phyloP scores from a whole-genome alignment of 2,888 invertebrate species.

The Standfussiana lucernea region DNA sequence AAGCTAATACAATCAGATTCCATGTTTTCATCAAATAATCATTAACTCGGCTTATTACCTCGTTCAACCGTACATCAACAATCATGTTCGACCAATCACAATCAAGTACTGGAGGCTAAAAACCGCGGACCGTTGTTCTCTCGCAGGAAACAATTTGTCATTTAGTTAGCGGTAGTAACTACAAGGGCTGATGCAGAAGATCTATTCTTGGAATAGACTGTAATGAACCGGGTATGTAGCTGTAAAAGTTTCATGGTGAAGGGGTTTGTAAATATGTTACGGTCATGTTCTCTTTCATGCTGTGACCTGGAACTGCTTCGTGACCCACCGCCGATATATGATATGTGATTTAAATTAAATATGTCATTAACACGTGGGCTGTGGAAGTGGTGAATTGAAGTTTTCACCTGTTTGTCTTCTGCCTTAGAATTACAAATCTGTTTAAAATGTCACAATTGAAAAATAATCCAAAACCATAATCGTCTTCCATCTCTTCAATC shows the following conservation, averaged over 20 bases:
- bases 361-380: neutral
- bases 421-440: neutral
- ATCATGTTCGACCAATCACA: constrained; percentile 55
- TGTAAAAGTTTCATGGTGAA: neutral
- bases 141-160: constrained; percentile 74
- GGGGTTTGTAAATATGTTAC: neutral
- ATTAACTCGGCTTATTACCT: constrained; percentile 47
- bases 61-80: constrained; percentile 41
- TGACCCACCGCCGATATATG: neutral
- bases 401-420: neutral
- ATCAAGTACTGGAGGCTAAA: constrained; percentile 54
- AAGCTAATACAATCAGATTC: constrained; percentile 23
- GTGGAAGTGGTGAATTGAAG: neutral
- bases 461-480: neutral
- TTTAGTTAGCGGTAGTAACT: constrained; percentile 61
- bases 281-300: neutral
- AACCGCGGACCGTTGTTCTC: constrained; percentile 63
- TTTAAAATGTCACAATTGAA: neutral
- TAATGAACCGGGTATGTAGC: neutral
- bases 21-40: constrained; percentile 45
- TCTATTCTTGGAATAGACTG: constrained; percentile 9
- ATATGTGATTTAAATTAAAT: neutral
- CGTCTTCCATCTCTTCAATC: neutral
- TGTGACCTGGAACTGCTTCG: neutral
- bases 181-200: constrained; percentile 39